phyloP scores from a whole-genome alignment of 1,140 invertebrate species.

The Drosophila prosaltans region DNA sequence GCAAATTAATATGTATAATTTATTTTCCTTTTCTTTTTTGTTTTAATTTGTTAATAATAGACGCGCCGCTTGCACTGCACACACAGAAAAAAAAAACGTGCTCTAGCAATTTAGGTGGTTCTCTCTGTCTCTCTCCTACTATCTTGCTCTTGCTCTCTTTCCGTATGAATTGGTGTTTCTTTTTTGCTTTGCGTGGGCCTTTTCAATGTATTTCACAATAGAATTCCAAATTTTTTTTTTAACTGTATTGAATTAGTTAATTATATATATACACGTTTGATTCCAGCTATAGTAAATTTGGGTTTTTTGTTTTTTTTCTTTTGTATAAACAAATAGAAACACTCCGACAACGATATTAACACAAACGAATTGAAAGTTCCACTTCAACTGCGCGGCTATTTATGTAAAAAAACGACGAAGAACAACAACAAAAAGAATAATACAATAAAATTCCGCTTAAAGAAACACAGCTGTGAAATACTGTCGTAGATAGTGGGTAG shows the following conservation, averaged over 20 bases:
- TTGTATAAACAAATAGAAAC: slow-evolving; percentile 31
- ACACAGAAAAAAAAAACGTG: slow-evolving; percentile 11
- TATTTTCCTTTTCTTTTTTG: slow-evolving; percentile 18
- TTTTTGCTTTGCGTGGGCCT: slow-evolving; percentile 8
- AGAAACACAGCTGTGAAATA: slow-evolving; percentile 9
- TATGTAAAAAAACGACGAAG: slow-evolving; percentile 29
- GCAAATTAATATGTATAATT: slow-evolving; percentile 13
- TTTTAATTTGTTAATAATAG: slow-evolving; percentile 41
- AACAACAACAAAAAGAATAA: slow-evolving; percentile 2
- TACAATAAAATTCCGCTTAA: too few relatives aligned
- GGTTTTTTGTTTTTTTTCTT: neutral
- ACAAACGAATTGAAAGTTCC: slow-evolving; percentile 51
- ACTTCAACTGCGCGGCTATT: slow-evolving; percentile 54
- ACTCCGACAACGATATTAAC: slow-evolving; percentile 48
- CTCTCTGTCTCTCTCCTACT: slow-evolving; percentile 2
- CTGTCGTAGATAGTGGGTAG: slow-evolving; percentile 3
- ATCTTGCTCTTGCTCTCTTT: slow-evolving; percentile 14
- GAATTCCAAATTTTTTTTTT: slow-evolving; percentile 6
- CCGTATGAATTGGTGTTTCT: slow-evolving; percentile 25
- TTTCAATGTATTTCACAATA: slow-evolving; percentile 52
- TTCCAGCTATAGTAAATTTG: neutral
- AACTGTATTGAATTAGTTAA: slow-evolving; percentile 18
- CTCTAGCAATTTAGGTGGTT: slow-evolving; percentile 7
- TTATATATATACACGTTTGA: slow-evolving; percentile 16
- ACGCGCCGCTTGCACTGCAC: slow-evolving; percentile 16